Percentiles rank a stretch among this genome's conserved stretches.
These are phyloP conservation scores for Rhynchomys soricoides DNA, from an alignment of 2,113 vertebrate genomes.

Conservation along the genomic window DNA sequence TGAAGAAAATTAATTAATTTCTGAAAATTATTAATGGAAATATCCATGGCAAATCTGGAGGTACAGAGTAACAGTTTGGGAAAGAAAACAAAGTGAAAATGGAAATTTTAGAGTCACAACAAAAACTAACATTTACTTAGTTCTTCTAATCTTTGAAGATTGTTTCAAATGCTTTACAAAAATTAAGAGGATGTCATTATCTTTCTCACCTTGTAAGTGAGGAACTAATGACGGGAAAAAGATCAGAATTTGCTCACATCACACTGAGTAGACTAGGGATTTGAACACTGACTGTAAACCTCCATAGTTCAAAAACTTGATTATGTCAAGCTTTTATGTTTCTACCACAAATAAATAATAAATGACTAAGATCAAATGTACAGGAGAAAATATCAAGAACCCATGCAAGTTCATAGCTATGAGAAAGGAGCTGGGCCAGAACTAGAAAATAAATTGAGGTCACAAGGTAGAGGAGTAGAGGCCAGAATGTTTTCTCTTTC, in stretches of 20 bases:
- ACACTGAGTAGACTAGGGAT: not conserved
- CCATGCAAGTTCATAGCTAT: not conserved
- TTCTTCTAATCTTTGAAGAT: not conserved
- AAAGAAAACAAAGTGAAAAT: slow-evolving; percentile 16
- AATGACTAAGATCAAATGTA: not conserved
- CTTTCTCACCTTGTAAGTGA: not conserved
- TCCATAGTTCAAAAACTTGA: not conserved
- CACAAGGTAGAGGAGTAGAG: not conserved
- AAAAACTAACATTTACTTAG: slow-evolving; percentile 12
- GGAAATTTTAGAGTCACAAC: not conserved
- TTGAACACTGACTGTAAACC: not conserved
- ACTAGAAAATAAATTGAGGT: not conserved
- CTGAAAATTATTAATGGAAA: slow-evolving; percentile 8
- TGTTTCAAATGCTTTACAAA: not conserved
- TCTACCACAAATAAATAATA: not conserved
- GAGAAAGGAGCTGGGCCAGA: not conserved
- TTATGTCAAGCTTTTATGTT: not conserved
- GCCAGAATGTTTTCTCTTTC: not conserved
- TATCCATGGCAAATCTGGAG: not conserved
- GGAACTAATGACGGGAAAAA: not conserved
- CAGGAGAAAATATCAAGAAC: not conserved
- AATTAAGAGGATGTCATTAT: not conserved
- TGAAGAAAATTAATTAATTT: not conserved
- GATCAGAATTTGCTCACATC: not conserved
- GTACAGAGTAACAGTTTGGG: not conserved